These are phyloP conservation scores for Goniozus legneri DNA, from an alignment of 1,140 invertebrate genomes.

Conservation along the genomic window DNA sequence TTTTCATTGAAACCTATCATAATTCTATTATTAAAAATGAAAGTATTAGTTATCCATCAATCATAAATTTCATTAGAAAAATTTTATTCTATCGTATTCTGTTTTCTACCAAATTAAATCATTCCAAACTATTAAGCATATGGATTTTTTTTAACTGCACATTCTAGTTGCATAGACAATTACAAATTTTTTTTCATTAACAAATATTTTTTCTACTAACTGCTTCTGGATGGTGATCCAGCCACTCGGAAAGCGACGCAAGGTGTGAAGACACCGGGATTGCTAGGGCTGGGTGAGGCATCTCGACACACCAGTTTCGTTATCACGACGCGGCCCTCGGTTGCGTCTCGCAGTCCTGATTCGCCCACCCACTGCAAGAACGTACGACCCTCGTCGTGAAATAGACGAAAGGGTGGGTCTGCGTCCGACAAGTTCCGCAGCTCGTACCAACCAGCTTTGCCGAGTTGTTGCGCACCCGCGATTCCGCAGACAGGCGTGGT, in stretches of 20 bases:
- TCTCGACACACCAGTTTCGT: slow-evolving; percentile 78
- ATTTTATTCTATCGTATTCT: too few relatives aligned
- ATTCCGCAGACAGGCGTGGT: slow-evolving; percentile 80
- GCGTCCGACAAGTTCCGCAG: slow-evolving; percentile 69
- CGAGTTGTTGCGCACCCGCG: slow-evolving; percentile 77
- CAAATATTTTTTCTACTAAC: slow-evolving; percentile 57
- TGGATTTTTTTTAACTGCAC: background rate
- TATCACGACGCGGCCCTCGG: slow-evolving; percentile 75
- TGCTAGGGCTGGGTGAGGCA: slow-evolving; percentile 55
- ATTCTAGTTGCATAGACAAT: too few relatives aligned
- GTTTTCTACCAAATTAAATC: too few relatives aligned
- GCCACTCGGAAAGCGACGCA: slow-evolving; percentile 82
- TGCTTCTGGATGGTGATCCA: slow-evolving; percentile 69
- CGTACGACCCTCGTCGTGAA: slow-evolving; percentile 73
- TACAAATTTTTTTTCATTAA: too few relatives aligned
- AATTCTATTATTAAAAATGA: too few relatives aligned
- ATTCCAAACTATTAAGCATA: background rate
- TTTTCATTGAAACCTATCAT: too few relatives aligned
- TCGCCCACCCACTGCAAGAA: slow-evolving; percentile 84
- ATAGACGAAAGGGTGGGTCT: slow-evolving; percentile 76
- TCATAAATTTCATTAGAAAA: too few relatives aligned
- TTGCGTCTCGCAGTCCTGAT: slow-evolving; percentile 63
- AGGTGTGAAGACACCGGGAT: slow-evolving; percentile 68
- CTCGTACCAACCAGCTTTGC: slow-evolving; percentile 72
- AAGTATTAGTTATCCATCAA: too few relatives aligned